Evolutionary conservation across 2,888 invertebrate species (phyloP).

Genomic region (Tenthredo distinguenda): DNA sequence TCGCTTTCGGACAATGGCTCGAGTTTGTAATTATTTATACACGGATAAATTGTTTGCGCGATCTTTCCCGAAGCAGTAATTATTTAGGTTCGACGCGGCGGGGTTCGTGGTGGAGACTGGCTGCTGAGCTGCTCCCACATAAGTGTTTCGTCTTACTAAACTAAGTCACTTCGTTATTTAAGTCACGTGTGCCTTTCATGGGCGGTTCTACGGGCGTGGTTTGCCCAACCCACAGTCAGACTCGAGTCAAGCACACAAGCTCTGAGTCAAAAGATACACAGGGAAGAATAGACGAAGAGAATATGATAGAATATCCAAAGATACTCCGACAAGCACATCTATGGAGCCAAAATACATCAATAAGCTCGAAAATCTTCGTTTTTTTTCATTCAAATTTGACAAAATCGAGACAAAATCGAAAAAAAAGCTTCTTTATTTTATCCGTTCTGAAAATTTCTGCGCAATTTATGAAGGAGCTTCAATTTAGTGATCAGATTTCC

Average conservation of each 20-base stretch:
- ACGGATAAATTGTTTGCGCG: conserved; percentile 55
- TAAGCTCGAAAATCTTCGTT: background rate
- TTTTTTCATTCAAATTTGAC: no score
- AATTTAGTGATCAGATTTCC: background rate
- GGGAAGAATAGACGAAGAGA: background rate
- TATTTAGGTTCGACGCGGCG: conserved; percentile 55
- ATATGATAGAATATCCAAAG: background rate
- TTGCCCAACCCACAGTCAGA: background rate
- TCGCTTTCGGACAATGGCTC: conserved; percentile 49
- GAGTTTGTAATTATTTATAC: conserved; percentile 55
- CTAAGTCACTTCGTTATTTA: conserved; percentile 36
- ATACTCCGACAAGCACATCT: background rate
- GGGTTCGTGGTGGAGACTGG: conserved; percentile 53
- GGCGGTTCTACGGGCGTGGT: conserved; percentile 37
- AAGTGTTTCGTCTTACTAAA: conserved; percentile 50
- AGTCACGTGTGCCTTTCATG: conserved; percentile 43
- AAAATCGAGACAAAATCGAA: no score
- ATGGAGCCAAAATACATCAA: background rate
- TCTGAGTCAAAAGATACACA: background rate
- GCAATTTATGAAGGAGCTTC: background rate
- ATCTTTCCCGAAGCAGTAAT: conserved; percentile 48
- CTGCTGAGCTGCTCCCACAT: conserved; percentile 63
- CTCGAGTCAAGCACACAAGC: background rate
- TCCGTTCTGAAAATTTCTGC: no score
- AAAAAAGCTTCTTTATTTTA: no score